Conservation (phyloP, 92 coral and sea anemone species). For the Hydrozoanthus gracilis region DNA sequence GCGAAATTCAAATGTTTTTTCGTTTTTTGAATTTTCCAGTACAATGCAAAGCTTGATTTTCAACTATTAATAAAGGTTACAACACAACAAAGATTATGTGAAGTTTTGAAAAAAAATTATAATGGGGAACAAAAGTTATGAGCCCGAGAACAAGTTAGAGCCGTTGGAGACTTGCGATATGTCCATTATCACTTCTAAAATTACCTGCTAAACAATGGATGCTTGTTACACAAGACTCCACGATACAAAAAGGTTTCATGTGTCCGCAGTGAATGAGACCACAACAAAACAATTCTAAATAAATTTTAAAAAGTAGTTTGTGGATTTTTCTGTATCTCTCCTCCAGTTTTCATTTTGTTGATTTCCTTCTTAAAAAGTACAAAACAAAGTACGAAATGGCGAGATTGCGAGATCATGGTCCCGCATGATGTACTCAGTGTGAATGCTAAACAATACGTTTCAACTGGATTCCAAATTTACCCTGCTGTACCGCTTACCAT, state of each 20-base stretch:
- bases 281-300: background rate
- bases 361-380: too few species aligned
- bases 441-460: too few species aligned
- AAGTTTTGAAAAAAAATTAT: background rate
- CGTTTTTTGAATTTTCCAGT: background rate
- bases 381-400: too few species aligned
- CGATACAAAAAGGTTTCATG: background rate
- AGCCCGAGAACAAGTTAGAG: slow-evolving; percentile 3
- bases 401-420: too few species aligned
- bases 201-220: slow-evolving; percentile 20
- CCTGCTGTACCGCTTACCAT: too few species aligned
- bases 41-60: slow-evolving; percentile 21
- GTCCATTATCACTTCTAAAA: slow-evolving; percentile 7
- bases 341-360: too few species aligned
- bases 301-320: background rate
- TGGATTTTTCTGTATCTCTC: too few species aligned
- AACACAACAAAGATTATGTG: background rate
- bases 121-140: slow-evolving; percentile 11
- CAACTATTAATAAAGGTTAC: background rate
- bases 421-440: too few species aligned
- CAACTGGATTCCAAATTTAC: too few species aligned
- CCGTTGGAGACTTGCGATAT: background rate
- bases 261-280: background rate
- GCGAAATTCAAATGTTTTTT: slow-evolving; percentile 25
- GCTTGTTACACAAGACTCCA: background rate